Percentiles rank a stretch among this genome's conserved stretches.
Conservation (phyloP, 2,113 vertebrate species). For the Pterocles orientalis region DNA sequence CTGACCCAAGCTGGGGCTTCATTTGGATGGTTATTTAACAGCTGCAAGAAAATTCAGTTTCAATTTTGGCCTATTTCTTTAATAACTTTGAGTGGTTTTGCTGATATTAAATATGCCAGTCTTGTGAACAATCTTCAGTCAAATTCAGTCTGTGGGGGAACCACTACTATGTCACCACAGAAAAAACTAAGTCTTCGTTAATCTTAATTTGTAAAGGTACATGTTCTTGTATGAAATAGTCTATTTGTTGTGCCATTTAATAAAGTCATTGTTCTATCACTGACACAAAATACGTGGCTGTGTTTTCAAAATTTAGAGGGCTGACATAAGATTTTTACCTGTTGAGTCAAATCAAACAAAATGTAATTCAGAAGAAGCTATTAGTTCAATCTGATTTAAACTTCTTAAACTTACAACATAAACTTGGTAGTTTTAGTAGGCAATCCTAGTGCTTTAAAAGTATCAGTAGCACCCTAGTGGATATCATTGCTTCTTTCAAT, state of each 20-base stretch:
- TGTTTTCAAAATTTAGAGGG: not conserved
- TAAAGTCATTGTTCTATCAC: not conserved
- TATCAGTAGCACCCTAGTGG: not conserved
- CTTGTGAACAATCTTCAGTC: not conserved
- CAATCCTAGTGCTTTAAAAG: not conserved
- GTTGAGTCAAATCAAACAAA: not conserved
- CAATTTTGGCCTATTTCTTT: not conserved
- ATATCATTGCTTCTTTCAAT: not conserved
- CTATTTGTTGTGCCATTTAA: not conserved
- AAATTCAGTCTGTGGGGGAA: not conserved
- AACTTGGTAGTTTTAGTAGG: not conserved
- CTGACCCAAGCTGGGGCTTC: not conserved
- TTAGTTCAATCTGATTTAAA: not conserved
- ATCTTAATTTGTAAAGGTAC: not conserved
- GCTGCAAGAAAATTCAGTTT: not conserved
- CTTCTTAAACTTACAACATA: not conserved
- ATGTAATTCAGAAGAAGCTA: not conserved
- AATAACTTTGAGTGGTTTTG: not conserved
- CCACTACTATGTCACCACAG: not conserved
- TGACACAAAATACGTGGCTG: not conserved
- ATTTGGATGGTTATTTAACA: not conserved
- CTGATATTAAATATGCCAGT: not conserved
- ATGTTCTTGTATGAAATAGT: not conserved
- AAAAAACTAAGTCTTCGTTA: not conserved
- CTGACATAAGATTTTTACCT: not conserved